Base-by-base conservation (phyloP, 2,113 vertebrate species). In the Gila orcuttii region DNA sequence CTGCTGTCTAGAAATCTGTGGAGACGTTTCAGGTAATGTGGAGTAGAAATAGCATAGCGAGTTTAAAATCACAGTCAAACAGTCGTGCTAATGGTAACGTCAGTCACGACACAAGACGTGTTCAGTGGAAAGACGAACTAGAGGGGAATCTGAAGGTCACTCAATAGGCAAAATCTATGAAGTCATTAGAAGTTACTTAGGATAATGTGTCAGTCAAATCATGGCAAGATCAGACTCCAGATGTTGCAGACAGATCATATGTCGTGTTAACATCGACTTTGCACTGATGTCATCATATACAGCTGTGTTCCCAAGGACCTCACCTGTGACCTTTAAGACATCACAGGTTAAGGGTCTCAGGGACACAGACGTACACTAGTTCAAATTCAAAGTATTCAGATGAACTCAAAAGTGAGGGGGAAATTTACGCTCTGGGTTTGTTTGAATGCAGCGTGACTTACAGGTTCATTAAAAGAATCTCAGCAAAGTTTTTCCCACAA, bases 321-420 rank as follows among this genome's bases (percentile, higher is more conserved):
- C 95, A 97, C 96, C 96, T 97, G 96, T 97, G 96, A 97, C 94
- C 95, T 94, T 94, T 92, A 95, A 87, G 89, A 96, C 95, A 95
- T 96, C 97, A 97, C 96, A 97, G 97, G 96, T 97, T 97, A 97
- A 97, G 97, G 97, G 97, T 97, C 97, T 97, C 97, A 97, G 97
- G 97, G 97, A 97, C 96, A 95, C 93, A 89, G 95, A 93, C 87
- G 89, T 93, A 92, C 90, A 89, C 96, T 4, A 69, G 64, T 50
- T 59, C 28, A 50, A 71, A 0, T 39, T 23, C 66, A 9, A 31
- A 59, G 36, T 36, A 9, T 74, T 86, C 17, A 50, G 10, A 28
- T 45, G 39, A 25, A 79, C 55, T 15, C 74, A 28, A 71, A 62
- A 62, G 21, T 0, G n/a, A 42, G 55, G 57, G 17, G n/a, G 31